These are phyloP conservation scores for Haliclona indistincta DNA, from an alignment of 37 sponge, comb jelly and placozoan species.

Conservation along the genomic window DNA sequence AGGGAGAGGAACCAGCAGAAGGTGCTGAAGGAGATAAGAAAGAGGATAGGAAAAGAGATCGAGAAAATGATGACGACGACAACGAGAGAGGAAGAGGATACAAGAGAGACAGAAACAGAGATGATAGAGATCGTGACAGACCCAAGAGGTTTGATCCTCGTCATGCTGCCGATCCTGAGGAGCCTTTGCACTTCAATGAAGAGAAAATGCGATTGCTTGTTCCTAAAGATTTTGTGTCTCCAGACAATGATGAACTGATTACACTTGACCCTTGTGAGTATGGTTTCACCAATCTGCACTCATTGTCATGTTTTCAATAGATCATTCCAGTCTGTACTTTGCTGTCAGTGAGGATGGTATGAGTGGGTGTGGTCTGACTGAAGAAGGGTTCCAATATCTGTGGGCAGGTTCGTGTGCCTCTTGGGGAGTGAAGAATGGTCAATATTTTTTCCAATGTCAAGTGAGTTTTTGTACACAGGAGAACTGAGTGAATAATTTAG, in stretches of 20 bases:
- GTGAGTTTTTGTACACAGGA: constrained; percentile 6
- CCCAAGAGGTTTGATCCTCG: constrained; percentile 17
- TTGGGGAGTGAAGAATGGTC: constrained; percentile 74
- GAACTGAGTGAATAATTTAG: background rate
- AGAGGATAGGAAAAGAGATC: background rate
- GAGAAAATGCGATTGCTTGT: background rate
- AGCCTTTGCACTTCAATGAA: constrained; percentile 34
- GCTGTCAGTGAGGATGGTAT: constrained; percentile 71
- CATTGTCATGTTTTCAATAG: constrained; percentile 7
- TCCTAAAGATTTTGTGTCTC: constrained; percentile 28
- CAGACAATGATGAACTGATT: constrained; percentile 49
- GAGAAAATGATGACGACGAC: background rate
- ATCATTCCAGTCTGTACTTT: constrained; percentile 81
- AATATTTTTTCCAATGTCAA: constrained; percentile 70
- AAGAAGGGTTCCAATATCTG: constrained; percentile 68
- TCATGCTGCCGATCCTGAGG: constrained; percentile 57
- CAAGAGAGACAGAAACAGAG: background rate
- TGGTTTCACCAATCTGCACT: background rate
- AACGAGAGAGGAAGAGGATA: background rate
- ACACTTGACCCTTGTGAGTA: constrained; percentile 69
- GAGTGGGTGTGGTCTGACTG: constrained; percentile 52
- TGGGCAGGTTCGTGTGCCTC: constrained; percentile 84
- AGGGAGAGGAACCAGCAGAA: background rate
- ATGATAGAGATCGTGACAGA: no score
- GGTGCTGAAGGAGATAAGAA: background rate